Percentiles rank a stretch among this genome's conserved stretches.
Conservation (phyloP, 1,140 invertebrate genomes). For the Tribolium castaneum region DNA sequence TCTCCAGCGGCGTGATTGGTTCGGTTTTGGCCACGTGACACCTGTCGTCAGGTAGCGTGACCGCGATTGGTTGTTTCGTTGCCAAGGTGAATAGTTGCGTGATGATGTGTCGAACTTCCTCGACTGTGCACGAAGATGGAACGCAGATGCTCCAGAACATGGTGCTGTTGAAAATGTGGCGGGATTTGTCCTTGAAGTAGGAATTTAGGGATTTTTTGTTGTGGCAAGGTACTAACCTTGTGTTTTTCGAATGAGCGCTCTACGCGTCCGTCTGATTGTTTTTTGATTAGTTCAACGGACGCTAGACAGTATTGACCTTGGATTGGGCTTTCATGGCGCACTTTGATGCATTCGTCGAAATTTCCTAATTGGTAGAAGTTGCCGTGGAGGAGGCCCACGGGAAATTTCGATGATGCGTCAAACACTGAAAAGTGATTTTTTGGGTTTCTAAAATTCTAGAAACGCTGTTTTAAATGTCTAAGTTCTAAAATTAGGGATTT, state of each 20-base stretch:
- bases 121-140: conserved; percentile 68
- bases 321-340: conserved; percentile 59
- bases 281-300: conserved; percentile 51
- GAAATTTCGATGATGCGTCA: conserved; percentile 74
- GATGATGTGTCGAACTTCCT: conserved; percentile 67
- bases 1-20: conserved; percentile 64
- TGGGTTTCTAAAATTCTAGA: no score
- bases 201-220: not conserved
- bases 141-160: conserved; percentile 74
- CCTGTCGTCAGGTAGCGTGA: conserved; percentile 42
- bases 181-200: conserved; percentile 44
- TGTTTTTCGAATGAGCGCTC: conserved; percentile 33
- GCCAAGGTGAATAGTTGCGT: conserved; percentile 63
- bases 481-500: no score
- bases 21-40: conserved; percentile 66
- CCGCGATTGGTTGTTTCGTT: conserved; percentile 30
- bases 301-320: conserved; percentile 73
- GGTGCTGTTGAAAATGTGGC: conserved; percentile 65
- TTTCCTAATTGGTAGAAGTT: conserved; percentile 75
- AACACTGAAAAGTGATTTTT: conserved; percentile 71
- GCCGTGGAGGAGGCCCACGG: conserved; percentile 71
- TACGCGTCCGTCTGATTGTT: conserved; percentile 34
- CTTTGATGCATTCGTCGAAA: conserved; percentile 73
- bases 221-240: conserved; percentile 7
- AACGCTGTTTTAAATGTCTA: no score